phyloP scores from a whole-genome alignment of 2,797 vertebrate genomes.

The Threskiornis aethiopicus region DNA sequence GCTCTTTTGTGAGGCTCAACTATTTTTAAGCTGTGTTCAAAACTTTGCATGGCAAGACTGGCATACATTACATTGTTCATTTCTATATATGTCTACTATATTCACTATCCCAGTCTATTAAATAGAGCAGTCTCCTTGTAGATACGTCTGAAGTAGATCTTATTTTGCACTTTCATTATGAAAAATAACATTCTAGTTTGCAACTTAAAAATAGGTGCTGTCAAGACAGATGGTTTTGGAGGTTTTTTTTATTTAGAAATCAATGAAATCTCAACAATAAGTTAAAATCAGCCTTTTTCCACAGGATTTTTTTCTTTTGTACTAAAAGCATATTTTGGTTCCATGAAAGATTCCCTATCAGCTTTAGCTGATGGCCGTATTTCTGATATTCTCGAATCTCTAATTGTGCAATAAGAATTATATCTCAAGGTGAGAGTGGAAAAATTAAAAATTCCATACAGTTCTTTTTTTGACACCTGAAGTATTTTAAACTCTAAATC shows the following conservation, averaged over 20 bases:
- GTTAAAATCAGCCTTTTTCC: neutral
- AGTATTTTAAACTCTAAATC: neutral
- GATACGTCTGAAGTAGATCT: neutral
- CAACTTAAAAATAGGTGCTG: neutral
- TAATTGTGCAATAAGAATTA: neutral
- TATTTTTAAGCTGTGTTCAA: neutral
- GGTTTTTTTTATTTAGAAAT: neutral
- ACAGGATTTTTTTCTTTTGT: neutral
- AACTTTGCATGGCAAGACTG: neutral
- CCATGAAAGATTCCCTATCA: neutral
- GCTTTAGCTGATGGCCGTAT: neutral
- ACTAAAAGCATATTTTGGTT: neutral
- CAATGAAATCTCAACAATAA: neutral
- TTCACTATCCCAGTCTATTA: neutral
- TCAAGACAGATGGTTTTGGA: neutral
- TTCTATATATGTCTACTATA: neutral
- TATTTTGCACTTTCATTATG: neutral
- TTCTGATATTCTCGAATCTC: neutral
- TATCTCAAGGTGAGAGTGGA: fast-evolving
- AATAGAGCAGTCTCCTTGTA: neutral
- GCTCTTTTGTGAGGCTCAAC: fast-evolving
- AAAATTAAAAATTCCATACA: neutral
- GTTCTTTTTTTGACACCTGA: neutral
- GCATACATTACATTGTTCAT: fast-evolving
- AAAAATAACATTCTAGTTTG: neutral